These are phyloP conservation scores for Procambarus virginalis DNA, from an alignment of 1,140 invertebrate species.

Conservation along the genomic window DNA sequence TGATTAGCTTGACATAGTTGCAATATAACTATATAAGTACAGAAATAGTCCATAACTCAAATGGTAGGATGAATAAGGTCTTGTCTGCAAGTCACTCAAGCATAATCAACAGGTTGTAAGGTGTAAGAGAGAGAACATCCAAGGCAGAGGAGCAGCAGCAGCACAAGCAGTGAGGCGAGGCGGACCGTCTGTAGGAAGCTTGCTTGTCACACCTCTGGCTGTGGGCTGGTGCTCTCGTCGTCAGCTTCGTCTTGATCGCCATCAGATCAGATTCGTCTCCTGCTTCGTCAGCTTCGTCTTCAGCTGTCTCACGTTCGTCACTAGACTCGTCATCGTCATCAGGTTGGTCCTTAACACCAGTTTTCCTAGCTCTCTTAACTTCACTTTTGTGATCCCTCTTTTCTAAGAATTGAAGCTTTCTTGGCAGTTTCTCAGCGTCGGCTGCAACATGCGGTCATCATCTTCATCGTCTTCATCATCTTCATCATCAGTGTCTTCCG, in stretches of 20 bases:
- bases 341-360: background rate
- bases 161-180: no score
- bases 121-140: background rate
- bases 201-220: constrained; percentile 8
- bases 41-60: background rate
- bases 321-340: background rate
- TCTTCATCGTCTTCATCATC: background rate
- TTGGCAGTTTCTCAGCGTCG: background rate
- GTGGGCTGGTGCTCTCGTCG: background rate
- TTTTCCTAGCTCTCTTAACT: background rate
- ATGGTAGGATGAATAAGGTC: background rate
- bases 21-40: background rate
- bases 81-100: background rate
- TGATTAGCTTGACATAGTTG: background rate
- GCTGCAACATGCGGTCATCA: background rate
- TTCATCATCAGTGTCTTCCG: background rate
- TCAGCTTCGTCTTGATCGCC: background rate
- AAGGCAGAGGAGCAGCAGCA: background rate
- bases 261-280: background rate
- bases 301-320: background rate
- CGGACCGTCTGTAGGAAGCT: no score
- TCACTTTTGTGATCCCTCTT: background rate
- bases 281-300: background rate
- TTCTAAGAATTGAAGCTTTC: background rate
- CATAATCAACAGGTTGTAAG: background rate